Evolutionary conservation across 1,140 invertebrate species (phyloP), one percentile per base, ranked within the genome.

Genomic region (Euura saliciscinereae): DNA sequence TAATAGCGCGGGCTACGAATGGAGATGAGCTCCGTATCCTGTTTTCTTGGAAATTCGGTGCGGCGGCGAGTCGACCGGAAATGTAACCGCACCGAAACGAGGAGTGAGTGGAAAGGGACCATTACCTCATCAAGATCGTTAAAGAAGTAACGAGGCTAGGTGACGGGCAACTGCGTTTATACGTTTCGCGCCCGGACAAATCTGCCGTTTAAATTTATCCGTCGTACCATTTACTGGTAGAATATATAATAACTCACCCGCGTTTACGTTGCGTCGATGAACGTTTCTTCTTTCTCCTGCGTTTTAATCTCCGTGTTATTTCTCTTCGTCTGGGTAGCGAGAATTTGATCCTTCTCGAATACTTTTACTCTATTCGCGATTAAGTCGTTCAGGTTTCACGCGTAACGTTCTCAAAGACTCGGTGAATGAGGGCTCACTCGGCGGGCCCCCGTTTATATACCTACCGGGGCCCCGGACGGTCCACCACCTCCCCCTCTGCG

Each of bases 361-460:
- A 28, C 28, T 28, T 28, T 28, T 28, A 28, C 28, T 28, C 28
- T 28, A 28, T 28, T 28, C 51, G 51, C 51, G 51, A 59, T 59
- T 28, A n/a, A 59, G 13, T 51, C 46, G 46, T 59, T 3, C 8
- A 11, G 51, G 51, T n/a, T 59, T 11, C 51, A 8, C 13, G 51
- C 51, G 6, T 28, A 28, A 28, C 51, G 51, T 59, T 8, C 10
- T 59, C 8, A 59, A 59, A 59, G 3, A 59, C 51, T 59, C 51
- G 51, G 51, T 59, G 51, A 59, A 59, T 59, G 51, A 59, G 82
- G 83, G 76, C 78, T 76, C 80, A 86, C 82, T 84, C 78, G 77
- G 75, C 79, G 82, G 81, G 83, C 79, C 82, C 79, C 78, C 78
- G 85, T 82, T 87, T 87, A 85, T 87, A 87, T 87, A 87, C 83